Percentiles rank a stretch among this genome's conserved stretches.
Conservation (phyloP, 1,140 invertebrate species). For the Drosophila lowei region DNA sequence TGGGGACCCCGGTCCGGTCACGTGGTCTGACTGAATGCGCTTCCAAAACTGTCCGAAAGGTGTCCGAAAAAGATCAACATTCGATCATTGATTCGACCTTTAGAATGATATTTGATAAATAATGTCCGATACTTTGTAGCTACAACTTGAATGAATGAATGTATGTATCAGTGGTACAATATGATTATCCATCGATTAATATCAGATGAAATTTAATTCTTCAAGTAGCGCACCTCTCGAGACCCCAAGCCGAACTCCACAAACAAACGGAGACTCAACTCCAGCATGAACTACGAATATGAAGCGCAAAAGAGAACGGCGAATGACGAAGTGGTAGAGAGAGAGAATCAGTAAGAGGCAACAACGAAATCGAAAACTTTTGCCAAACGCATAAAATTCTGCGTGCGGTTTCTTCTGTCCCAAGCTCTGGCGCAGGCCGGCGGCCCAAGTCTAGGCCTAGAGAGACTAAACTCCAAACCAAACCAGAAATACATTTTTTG, state of each 20-base stretch:
- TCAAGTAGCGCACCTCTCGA: constrained; percentile 29
- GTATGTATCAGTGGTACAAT: no score
- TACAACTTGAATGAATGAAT: no score
- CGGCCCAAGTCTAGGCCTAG: constrained; percentile 7
- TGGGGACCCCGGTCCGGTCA: constrained; percentile 1
- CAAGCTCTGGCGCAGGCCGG: constrained; percentile 14
- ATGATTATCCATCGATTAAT: no score
- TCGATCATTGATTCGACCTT: not conserved
- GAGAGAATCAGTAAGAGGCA: constrained; percentile 19
- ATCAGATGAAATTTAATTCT: not conserved
- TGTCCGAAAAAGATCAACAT: not conserved
- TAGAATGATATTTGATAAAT: not conserved
- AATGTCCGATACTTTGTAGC: no score
- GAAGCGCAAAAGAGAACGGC: constrained; percentile 48
- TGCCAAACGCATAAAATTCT: constrained; percentile 80
- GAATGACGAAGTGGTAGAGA: constrained; percentile 55
- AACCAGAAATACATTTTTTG: constrained; percentile 52
- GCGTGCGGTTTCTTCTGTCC: constrained; percentile 47
- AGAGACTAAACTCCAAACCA: no score
- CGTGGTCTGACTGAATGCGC: constrained; percentile 39
- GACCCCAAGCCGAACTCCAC: constrained; percentile 4
- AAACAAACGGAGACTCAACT: constrained; percentile 24
- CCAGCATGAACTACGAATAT: constrained; percentile 50
- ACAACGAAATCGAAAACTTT: constrained; percentile 73
- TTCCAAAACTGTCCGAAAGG: constrained; percentile 22